Percentiles rank a stretch among this genome's conserved stretches.
These are phyloP conservation scores for Diadumene lineata DNA, from an alignment of 92 coral and sea anemone species.

Conservation along the genomic window DNA sequence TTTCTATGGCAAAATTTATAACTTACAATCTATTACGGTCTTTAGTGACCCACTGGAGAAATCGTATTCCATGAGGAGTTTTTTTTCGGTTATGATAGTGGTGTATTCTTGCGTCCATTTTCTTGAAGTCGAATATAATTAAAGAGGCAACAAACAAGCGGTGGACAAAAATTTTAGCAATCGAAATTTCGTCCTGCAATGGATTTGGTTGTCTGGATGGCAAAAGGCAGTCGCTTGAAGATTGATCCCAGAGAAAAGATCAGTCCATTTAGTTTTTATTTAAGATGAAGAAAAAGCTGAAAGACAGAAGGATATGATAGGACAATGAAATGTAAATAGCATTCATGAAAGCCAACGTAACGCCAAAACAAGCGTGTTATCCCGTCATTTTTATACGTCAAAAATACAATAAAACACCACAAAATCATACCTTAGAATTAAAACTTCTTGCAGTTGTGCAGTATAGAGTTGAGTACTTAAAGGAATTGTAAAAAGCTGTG, in stretches of 20 bases:
- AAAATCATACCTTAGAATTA: neutral
- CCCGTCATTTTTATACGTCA: neutral
- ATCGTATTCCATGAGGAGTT: conserved; percentile 78
- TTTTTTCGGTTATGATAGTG: conserved; percentile 41
- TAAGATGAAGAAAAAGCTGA: neutral
- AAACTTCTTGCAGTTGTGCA: neutral
- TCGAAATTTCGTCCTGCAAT: neutral
- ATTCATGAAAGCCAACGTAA: conserved; percentile 12
- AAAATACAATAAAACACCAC: neutral
- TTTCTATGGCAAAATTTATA: neutral
- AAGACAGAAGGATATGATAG: neutral
- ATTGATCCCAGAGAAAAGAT: neutral
- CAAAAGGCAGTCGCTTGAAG: neutral
- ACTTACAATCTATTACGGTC: conserved; percentile 87
- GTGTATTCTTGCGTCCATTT: conserved; percentile 21
- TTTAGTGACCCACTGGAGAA: conserved; percentile 79
- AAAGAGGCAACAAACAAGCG: no score
- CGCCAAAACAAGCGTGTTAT: neutral
- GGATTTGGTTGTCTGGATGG: neutral
- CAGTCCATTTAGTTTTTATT: neutral
- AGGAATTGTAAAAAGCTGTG: neutral
- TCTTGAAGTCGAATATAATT: no score
- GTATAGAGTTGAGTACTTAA: neutral
- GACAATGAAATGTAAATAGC: conserved; percentile 17
- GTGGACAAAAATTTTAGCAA: neutral